Base-by-base conservation (phyloP, 2,888 invertebrate genomes). In the Tribolium freemani region DNA sequence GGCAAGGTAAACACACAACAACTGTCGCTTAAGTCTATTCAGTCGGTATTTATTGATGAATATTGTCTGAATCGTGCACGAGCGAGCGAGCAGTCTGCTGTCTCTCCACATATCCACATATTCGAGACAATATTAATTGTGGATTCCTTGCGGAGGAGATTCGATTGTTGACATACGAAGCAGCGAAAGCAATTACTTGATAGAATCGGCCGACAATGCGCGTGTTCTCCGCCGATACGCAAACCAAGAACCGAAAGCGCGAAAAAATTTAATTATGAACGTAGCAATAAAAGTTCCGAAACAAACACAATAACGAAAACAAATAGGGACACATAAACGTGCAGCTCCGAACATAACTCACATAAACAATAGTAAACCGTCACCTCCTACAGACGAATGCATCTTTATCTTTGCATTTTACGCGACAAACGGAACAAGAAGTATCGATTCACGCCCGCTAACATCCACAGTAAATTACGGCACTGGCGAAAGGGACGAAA, bases 161-260 rank as follows among this genome's bases (percentile, higher is more conserved):
- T 16, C 16, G 80, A 79, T 79, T 80, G 80, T 80, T 77, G 77
- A 78, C 78, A 78, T 77, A 80, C 74, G 78, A 75, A 76, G 78
- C 76, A 76, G 79, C 77, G 76, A 79, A 80, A 78, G 80, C 80
- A 80, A 80, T 80, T 80, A 80, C 79, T 77, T 77, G 78, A 79
- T 78, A 77, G 76, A 74, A 78, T 56, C 76, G 75, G 77, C 53
- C 10, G 60, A 58, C 11, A 46, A 68, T 68, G 56, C 71, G 71
- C 71, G 71, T 71, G 71, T 71, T 71, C 66, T 57, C 38, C 50
- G 10, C 44, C 64, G 71, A 71, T 71, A 71, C 48, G 46, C 20
- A 30, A 21, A 69, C 69, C 58, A 69, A 69, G 9, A 5, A 3
- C 31, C 6, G 31, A 31, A 31, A 5, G 9, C 9, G 38, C 16